Conservation (phyloP, 2,888 invertebrate species). For the Griposia aprilina region DNA sequence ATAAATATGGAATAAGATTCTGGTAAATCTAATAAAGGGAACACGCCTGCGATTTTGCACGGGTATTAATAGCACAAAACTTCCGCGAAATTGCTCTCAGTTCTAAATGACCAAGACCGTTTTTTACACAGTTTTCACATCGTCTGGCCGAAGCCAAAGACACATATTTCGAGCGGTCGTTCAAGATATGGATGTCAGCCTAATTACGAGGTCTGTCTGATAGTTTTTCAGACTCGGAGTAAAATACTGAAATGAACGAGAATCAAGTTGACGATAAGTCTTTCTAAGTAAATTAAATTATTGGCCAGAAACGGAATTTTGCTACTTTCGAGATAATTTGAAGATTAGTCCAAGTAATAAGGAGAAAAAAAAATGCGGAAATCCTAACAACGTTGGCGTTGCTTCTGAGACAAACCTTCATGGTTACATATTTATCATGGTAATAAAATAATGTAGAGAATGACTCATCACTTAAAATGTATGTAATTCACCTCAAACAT, state of each 20-base stretch:
- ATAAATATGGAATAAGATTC: conserved; percentile 46
- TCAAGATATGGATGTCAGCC: background rate
- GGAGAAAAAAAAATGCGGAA: conserved; percentile 1
- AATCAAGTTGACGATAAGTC: background rate
- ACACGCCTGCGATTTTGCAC: conserved; percentile 22
- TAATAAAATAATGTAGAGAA: conserved; percentile 21
- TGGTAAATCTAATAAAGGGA: conserved; percentile 45
- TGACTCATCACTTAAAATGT: conserved; percentile 31
- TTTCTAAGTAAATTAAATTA: background rate
- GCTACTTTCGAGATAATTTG: no score
- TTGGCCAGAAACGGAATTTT: background rate
- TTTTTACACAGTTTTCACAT: conserved; percentile 9
- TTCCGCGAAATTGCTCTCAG: conserved; percentile 26
- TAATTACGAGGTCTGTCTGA: no score
- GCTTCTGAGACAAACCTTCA: background rate
- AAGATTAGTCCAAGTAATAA: background rate
- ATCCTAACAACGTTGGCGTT: background rate
- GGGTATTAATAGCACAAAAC: conserved; percentile 30
- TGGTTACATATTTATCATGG: conserved; percentile 10
- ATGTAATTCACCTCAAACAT: conserved; percentile 45
- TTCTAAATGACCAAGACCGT: conserved; percentile 26
- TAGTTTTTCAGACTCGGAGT: background rate
- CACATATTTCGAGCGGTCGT: background rate
- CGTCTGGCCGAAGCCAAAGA: background rate
- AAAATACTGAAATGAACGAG: background rate